Conservation (phyloP, 2,797 vertebrate species). For the Anomalospiza imberbis region DNA sequence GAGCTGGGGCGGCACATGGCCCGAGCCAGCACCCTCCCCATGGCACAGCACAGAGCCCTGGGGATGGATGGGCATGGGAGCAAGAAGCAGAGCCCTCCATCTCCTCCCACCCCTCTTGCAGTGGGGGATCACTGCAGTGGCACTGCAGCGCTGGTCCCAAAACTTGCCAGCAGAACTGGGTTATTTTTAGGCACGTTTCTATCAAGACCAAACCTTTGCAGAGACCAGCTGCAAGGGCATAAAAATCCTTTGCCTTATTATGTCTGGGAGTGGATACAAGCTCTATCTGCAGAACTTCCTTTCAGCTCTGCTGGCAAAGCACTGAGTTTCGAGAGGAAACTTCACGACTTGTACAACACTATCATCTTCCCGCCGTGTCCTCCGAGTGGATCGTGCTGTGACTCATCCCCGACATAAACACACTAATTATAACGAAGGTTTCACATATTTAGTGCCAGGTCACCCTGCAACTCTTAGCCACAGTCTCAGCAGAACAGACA, state of each 20-base stretch:
- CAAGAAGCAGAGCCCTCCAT: background rate
- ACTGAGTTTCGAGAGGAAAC: background rate
- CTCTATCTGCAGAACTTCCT: background rate
- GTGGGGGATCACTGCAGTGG: fast-evolving
- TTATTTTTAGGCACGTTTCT: background rate
- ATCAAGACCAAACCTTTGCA: background rate
- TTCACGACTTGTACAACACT: background rate
- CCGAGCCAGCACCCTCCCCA: background rate
- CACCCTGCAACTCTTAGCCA: background rate
- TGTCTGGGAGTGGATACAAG: background rate
- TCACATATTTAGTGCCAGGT: background rate
- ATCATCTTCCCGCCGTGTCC: background rate
- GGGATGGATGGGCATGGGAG: fast-evolving
- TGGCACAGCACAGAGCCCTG: fast-evolving
- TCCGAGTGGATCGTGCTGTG: background rate
- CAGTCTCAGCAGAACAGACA: background rate
- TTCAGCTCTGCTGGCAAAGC: background rate
- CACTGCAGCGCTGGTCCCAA: background rate
- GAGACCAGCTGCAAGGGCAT: background rate
- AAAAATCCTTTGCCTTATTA: background rate
- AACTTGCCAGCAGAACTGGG: fast-evolving
- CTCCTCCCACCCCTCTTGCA: no score
- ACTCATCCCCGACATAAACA: background rate
- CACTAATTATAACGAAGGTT: background rate
- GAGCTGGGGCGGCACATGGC: fast-evolving